These are phyloP conservation scores for Chydorus sphaericus DNA, from an alignment of 2,888 invertebrate species.

Conservation along the genomic window DNA sequence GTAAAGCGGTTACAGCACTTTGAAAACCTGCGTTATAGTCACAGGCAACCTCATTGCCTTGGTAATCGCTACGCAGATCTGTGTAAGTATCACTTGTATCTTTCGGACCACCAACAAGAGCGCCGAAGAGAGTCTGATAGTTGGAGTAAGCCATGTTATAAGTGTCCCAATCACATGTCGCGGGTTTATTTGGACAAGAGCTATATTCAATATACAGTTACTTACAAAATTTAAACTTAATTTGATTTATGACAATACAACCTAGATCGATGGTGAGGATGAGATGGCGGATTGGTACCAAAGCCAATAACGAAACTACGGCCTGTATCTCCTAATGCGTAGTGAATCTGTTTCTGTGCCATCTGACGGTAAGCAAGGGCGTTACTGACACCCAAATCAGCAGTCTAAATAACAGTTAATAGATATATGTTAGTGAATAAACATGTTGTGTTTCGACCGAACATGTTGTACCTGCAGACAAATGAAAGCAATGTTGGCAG, in stretches of 20 bases:
- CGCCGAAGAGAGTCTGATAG: conserved; percentile 39
- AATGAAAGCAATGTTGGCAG: conserved; percentile 39
- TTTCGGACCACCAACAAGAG: conserved; percentile 42
- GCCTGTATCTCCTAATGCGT: conserved; percentile 38
- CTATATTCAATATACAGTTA: conserved; percentile 23
- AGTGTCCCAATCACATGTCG: conserved; percentile 35
- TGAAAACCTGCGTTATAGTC: conserved; percentile 43
- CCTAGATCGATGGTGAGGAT: conserved; percentile 40
- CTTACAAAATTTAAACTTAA: background rate
- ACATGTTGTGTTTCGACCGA: background rate
- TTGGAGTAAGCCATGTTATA: conserved; percentile 32
- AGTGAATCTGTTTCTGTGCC: conserved; percentile 38
- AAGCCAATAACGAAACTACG: conserved; percentile 40
- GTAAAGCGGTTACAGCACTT: conserved; percentile 35
- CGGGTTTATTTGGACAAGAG: conserved; percentile 37
- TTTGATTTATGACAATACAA: conserved; percentile 19
- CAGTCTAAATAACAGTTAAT: conserved; percentile 17
- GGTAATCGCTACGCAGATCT: conserved; percentile 37
- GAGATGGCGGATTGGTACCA: conserved; percentile 36
- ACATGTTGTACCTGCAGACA: conserved; percentile 33
- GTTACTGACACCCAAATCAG: conserved; percentile 27
- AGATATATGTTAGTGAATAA: background rate
- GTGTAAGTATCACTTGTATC: conserved; percentile 37
- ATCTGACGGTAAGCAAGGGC: conserved; percentile 32
- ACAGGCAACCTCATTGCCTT: conserved; percentile 39